Percentiles rank a stretch among this genome's conserved stretches.
phyloP scores from a whole-genome alignment of 2,797 vertebrate species.

The Odontamblyopus lacepedii region DNA sequence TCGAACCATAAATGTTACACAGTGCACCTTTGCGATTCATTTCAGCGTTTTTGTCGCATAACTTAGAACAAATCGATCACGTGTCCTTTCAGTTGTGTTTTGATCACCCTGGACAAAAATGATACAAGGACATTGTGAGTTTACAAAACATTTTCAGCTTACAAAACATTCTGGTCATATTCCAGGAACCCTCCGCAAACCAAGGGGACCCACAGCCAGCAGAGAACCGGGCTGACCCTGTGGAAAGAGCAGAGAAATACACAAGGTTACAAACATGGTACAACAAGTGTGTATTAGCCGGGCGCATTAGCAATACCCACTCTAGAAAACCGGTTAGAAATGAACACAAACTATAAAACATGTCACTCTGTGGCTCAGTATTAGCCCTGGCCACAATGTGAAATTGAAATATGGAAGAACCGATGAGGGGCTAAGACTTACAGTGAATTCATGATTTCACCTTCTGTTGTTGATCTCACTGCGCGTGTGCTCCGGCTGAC shows the following conservation, averaged over 20 bases:
- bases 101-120: neutral
- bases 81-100: neutral
- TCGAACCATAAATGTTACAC: no score
- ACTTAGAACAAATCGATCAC: neutral
- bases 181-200: constrained; percentile 73
- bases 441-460: constrained; percentile 59
- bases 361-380: neutral
- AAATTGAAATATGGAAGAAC: no score
- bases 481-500: neutral
- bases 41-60: neutral
- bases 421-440: constrained; percentile 44
- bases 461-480: neutral
- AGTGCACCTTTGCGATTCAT: neutral
- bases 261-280: neutral
- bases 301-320: neutral
- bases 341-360: neutral
- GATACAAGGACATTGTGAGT: constrained; percentile 19
- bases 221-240: constrained; percentile 57
- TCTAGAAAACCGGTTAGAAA: neutral
- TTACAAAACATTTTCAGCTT: constrained; percentile 74
- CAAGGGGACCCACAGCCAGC: constrained; percentile 54
- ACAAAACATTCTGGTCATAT: constrained; percentile 77
- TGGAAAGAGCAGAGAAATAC: neutral
- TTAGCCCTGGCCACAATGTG: neutral
- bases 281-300: neutral